phyloP scores from a whole-genome alignment of 2,888 invertebrate genomes.

The Eueremaeus valkanovi region DNA sequence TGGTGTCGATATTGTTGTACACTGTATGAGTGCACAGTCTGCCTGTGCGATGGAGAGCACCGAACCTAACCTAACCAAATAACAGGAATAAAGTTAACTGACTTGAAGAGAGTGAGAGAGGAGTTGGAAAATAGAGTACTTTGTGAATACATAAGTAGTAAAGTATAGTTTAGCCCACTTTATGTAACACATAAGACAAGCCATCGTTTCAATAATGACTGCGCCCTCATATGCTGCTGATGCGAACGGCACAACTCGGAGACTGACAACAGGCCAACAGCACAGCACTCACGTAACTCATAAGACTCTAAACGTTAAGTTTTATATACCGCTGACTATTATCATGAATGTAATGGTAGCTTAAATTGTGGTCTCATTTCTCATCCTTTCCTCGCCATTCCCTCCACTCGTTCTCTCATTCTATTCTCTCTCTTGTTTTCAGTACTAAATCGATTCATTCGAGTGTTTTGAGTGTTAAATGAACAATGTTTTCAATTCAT shows the following conservation, averaged over 20 bases:
- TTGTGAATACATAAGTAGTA: slow-evolving; percentile 24
- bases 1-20: too few species aligned
- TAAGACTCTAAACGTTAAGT: slow-evolving; percentile 5
- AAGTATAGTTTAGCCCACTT: slow-evolving; percentile 8
- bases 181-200: slow-evolving; percentile 25
- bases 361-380: slow-evolving; percentile 33
- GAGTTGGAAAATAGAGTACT: slow-evolving; percentile 20
- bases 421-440: slow-evolving; percentile 13
- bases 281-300: neutral
- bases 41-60: neutral
- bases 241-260: neutral
- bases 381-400: neutral
- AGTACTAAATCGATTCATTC: neutral
- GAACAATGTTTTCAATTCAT: neutral
- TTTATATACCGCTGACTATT: slow-evolving; percentile 17
- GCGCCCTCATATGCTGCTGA: neutral
- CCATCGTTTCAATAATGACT: slow-evolving; percentile 28
- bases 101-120: neutral
- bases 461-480: neutral
- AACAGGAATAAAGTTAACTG: slow-evolving; percentile 30
- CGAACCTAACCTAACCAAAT: neutral
- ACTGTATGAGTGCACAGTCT: too few species aligned
- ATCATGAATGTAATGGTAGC: slow-evolving; percentile 34
- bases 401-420: neutral
- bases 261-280: neutral